phyloP scores from a whole-genome alignment of 2,797 vertebrate species.

The Tachyglossus aculeatus region DNA sequence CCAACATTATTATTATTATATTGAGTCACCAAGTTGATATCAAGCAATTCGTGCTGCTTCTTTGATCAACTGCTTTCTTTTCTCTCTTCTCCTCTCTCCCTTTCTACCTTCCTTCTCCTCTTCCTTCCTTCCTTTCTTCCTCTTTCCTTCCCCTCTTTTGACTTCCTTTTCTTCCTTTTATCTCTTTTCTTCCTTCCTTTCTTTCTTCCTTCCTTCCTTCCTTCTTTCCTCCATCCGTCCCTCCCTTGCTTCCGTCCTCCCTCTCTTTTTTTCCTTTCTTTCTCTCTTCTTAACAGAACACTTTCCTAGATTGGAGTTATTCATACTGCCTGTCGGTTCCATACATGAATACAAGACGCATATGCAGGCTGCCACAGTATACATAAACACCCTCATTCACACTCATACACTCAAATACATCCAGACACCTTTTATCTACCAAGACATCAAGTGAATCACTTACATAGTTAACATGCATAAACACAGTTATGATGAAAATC shows the following conservation, averaged over 20 bases:
- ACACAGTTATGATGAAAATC: too few relatives aligned
- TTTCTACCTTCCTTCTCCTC: not conserved
- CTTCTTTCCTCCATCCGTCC: not conserved
- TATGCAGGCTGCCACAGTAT: too few relatives aligned
- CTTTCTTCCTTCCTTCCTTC: not conserved
- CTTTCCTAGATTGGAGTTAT: too few relatives aligned
- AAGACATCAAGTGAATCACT: too few relatives aligned
- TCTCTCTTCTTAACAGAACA: not conserved
- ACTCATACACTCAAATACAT: too few relatives aligned
- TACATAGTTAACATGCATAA: too few relatives aligned
- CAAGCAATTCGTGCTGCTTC: constrained; percentile 41
- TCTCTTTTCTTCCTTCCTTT: not conserved
- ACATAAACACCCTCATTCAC: too few relatives aligned
- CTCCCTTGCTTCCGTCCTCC: not conserved
- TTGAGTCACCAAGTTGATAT: not conserved
- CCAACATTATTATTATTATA: too few relatives aligned
- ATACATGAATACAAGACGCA: too few relatives aligned
- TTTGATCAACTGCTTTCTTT: not conserved
- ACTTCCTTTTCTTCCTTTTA: not conserved
- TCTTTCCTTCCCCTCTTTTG: not conserved
- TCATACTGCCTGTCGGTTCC: too few relatives aligned
- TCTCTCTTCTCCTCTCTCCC: constrained; percentile 1
- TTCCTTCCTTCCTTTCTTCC: not conserved
- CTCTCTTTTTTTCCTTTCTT: not conserved
- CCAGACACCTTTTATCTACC: too few relatives aligned